phyloP scores from a whole-genome alignment of 1,140 invertebrate genomes.

The Hycleus cichorii region DNA sequence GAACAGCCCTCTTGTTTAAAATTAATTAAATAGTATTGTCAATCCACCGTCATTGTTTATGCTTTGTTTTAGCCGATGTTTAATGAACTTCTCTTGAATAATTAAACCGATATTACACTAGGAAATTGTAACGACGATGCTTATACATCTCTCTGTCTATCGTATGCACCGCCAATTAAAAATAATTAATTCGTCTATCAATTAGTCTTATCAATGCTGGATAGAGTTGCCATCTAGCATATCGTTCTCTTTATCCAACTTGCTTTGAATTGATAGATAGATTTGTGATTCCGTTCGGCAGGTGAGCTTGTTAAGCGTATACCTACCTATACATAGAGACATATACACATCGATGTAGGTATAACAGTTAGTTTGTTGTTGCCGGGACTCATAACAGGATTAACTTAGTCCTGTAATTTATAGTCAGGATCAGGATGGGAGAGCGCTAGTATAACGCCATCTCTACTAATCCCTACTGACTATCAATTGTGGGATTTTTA shows the following conservation, averaged over 20 bases:
- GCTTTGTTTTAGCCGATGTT: constrained; percentile 15
- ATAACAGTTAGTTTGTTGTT: constrained; percentile 26
- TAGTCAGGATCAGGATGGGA: constrained; percentile 33
- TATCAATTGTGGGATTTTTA: constrained; percentile 42
- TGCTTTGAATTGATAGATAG: too few species aligned
- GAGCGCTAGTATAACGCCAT: constrained; percentile 6
- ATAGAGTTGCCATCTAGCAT: too few species aligned
- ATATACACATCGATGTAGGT: too few species aligned
- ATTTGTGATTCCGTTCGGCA: too few species aligned
- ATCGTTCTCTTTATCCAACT: too few species aligned
- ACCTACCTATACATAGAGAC: too few species aligned
- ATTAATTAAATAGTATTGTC: constrained; percentile 38
- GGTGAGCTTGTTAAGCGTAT: too few species aligned
- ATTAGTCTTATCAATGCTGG: too few species aligned
- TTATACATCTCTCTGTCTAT: neutral
- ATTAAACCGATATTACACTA: constrained; percentile 9
- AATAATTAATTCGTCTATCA: too few species aligned
- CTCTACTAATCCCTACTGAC: constrained; percentile 36
- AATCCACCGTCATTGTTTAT: constrained; percentile 24
- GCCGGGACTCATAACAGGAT: constrained; percentile 39
- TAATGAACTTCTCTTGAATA: constrained; percentile 20
- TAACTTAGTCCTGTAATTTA: constrained; percentile 41
- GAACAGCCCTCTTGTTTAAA: constrained; percentile 25
- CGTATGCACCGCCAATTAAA: too few species aligned
- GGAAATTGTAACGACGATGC: neutral